phyloP scores from a whole-genome alignment of 2,888 invertebrate species.

The Brassicogethes aeneus region DNA sequence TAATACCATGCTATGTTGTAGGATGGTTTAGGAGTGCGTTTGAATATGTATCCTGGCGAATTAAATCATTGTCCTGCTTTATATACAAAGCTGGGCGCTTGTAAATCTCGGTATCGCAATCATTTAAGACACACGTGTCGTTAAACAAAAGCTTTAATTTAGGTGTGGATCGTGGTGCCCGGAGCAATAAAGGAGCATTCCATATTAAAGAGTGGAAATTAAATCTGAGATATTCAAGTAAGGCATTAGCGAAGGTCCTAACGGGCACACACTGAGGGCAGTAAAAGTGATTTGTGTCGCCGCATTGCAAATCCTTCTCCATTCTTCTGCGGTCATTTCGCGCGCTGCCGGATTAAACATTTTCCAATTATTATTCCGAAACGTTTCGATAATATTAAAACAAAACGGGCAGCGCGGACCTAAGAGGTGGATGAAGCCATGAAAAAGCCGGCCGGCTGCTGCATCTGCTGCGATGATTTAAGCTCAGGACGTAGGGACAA shows the following conservation, averaged over 20 bases:
- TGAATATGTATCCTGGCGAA: too few relatives aligned
- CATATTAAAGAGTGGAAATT: slow-evolving; percentile 35
- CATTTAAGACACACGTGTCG: slow-evolving; percentile 2
- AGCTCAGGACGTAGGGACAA: slow-evolving; percentile 1
- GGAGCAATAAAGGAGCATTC: slow-evolving; percentile 2
- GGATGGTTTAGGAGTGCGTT: too few relatives aligned
- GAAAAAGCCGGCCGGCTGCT: too few relatives aligned
- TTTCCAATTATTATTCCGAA: slow-evolving; percentile 39
- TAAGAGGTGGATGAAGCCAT: slow-evolving; percentile 12
- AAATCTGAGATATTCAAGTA: slow-evolving; percentile 35
- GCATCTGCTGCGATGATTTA: neutral
- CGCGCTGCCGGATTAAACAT: slow-evolving; percentile 31
- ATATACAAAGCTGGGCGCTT: too few relatives aligned
- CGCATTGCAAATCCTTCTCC: slow-evolving; percentile 40
- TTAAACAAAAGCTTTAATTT: slow-evolving; percentile 23
- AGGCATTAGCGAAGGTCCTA: slow-evolving; percentile 31
- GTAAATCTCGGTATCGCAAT: too few relatives aligned
- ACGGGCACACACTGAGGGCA: slow-evolving; percentile 29
- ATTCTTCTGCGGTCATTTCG: slow-evolving; percentile 32
- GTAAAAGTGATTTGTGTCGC: slow-evolving; percentile 45
- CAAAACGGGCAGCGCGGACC: slow-evolving; percentile 14
- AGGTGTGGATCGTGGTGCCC: slow-evolving; percentile 15
- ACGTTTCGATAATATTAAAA: slow-evolving; percentile 34
- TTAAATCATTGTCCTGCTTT: too few relatives aligned
- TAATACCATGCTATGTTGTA: too few relatives aligned